These are phyloP conservation scores for Eudyptes chrysolophus DNA, from an alignment of 2,113 vertebrate species.

Conservation along the genomic window DNA sequence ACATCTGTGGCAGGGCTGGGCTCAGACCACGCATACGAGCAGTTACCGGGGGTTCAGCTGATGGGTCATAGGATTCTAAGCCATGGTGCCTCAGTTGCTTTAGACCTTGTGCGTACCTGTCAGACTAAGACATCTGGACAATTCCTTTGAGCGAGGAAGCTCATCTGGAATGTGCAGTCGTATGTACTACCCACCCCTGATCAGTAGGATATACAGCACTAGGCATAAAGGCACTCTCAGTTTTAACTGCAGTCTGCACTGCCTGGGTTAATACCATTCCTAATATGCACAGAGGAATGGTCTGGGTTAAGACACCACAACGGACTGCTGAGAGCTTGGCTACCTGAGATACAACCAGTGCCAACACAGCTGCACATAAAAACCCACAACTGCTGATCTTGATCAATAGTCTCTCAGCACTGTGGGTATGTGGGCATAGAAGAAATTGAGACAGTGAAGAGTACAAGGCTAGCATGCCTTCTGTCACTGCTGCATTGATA, in stretches of 20 bases:
- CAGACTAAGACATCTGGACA: not conserved
- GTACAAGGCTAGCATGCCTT: not conserved
- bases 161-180: too few relatives aligned
- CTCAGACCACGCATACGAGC: not conserved
- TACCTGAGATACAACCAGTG: not conserved
- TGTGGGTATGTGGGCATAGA: not conserved
- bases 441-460: not conserved
- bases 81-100: accelerated
- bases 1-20: not conserved
- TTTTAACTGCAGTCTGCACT: not conserved
- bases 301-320: not conserved
- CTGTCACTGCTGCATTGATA: not conserved
- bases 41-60: not conserved
- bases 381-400: not conserved
- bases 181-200: too few relatives aligned
- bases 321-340: not conserved
- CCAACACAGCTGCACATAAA: not conserved
- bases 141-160: not conserved
- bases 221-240: not conserved
- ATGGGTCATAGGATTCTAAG: not conserved
- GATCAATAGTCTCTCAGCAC: not conserved
- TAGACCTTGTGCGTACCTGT: not conserved
- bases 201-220: not conserved
- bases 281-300: not conserved
- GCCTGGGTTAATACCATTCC: not conserved